phyloP scores from a whole-genome alignment of 2,797 vertebrate genomes.

The Spondyliosoma cantharus region DNA sequence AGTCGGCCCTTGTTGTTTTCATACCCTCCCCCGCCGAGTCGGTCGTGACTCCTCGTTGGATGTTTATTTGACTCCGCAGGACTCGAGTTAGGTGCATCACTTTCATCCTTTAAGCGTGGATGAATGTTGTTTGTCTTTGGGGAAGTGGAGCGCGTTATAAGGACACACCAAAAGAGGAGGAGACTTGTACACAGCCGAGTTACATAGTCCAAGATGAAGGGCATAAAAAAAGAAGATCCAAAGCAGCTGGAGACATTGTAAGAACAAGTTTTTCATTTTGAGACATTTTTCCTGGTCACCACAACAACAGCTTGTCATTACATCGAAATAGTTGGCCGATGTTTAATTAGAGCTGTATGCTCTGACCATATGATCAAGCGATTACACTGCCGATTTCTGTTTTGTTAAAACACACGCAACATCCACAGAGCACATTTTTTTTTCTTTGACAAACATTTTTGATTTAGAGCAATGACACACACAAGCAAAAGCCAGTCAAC shows the following conservation, averaged over 20 bases:
- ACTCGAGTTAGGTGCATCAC: not conserved
- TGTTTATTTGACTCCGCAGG: slow-evolving; percentile 7
- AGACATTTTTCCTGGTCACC: not conserved
- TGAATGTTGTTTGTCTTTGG: not conserved
- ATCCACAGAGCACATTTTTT: not conserved
- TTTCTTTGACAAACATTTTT: not conserved
- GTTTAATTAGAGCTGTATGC: slow-evolving; percentile 31
- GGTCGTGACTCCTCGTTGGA: slow-evolving; percentile 6
- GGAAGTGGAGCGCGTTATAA: not conserved
- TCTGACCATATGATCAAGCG: slow-evolving; percentile 25
- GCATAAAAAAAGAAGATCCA: not conserved
- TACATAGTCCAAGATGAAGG: not conserved
- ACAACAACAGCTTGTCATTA: not conserved
- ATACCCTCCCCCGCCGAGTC: not conserved
- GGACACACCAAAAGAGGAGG: not conserved
- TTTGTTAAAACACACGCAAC: not conserved
- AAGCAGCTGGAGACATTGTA: not conserved
- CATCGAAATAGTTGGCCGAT: not conserved
- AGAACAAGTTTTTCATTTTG: not conserved
- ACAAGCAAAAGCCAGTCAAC: not conserved
- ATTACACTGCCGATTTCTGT: slow-evolving; percentile 31
- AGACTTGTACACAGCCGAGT: not conserved
- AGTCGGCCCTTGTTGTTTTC: slow-evolving; percentile 20
- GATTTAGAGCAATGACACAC: slow-evolving; percentile 8
- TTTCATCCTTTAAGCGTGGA: slow-evolving; percentile 5